Conservation (phyloP, 2,113 vertebrate species). For the Lamprologus tigripictilis region DNA sequence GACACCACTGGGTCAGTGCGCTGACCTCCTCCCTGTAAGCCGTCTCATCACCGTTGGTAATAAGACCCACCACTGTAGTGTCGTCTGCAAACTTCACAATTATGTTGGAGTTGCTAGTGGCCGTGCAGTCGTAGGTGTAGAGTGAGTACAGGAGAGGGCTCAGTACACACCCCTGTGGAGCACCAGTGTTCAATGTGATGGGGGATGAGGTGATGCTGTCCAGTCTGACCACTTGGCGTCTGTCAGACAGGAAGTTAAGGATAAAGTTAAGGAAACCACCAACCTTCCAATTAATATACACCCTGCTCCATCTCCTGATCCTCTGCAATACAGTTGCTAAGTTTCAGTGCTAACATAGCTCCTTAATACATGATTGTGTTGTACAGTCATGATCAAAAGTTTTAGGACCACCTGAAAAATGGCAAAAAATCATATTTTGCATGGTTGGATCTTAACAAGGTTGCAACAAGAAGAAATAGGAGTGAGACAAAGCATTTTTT, state of each 20-base stretch:
- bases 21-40: neutral
- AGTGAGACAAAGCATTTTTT: neutral
- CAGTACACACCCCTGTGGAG: neutral
- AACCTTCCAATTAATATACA: neutral
- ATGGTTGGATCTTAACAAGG: neutral
- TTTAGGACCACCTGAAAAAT: neutral
- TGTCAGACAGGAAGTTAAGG: neutral
- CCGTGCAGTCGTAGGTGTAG: neutral
- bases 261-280: neutral
- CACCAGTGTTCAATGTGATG: neutral
- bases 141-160: neutral
- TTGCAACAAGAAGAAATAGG: neutral
- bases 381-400: neutral
- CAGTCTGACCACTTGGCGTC: neutral
- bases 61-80: no score
- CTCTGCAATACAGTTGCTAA: neutral
- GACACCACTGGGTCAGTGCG: neutral
- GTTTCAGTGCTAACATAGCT: neutral
- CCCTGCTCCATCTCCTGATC: neutral
- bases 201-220: neutral
- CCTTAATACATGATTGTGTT: neutral
- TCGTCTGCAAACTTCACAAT: neutral
- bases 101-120: neutral
- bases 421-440: neutral
- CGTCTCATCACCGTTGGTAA: no score